These are phyloP conservation scores for Anguilla pacifica DNA, from an alignment of 2,797 vertebrate genomes.

Conservation along the genomic window DNA sequence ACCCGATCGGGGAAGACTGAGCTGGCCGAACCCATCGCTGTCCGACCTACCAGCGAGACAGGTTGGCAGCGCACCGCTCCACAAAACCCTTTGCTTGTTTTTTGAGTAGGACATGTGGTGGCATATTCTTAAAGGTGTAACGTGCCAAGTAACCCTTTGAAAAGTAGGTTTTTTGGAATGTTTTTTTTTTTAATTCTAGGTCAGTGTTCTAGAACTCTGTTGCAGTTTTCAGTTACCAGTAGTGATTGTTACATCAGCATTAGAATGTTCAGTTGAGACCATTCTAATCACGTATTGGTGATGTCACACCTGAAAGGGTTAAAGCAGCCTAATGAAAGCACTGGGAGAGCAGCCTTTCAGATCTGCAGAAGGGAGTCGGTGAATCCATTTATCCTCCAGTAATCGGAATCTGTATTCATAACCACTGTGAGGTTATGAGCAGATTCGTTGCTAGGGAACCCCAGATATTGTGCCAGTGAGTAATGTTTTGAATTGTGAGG, in stretches of 20 bases:
- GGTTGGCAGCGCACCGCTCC: constrained; percentile 68
- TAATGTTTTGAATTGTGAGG: background rate
- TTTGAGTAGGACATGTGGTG: background rate
- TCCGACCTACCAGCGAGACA: constrained; percentile 97
- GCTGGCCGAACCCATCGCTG: constrained; percentile 92
- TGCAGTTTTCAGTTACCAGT: no score
- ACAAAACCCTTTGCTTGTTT: background rate
- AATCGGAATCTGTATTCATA: background rate
- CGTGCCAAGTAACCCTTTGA: no score
- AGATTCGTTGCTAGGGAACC: background rate
- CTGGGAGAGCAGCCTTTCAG: background rate
- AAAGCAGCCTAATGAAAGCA: background rate
- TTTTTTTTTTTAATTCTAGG: no score
- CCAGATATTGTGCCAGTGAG: background rate
- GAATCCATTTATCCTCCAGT: background rate
- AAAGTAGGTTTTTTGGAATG: no score
- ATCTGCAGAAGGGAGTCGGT: background rate
- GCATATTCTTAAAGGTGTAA: background rate
- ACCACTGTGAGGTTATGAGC: background rate
- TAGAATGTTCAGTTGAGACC: no score
- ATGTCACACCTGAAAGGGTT: background rate
- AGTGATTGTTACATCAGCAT: no score
- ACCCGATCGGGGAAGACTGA: constrained; percentile 96
- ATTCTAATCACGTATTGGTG: no score
- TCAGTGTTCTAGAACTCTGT: no score